phyloP scores from a whole-genome alignment of 1,140 invertebrate species.

The Lepidostoma basale region DNA sequence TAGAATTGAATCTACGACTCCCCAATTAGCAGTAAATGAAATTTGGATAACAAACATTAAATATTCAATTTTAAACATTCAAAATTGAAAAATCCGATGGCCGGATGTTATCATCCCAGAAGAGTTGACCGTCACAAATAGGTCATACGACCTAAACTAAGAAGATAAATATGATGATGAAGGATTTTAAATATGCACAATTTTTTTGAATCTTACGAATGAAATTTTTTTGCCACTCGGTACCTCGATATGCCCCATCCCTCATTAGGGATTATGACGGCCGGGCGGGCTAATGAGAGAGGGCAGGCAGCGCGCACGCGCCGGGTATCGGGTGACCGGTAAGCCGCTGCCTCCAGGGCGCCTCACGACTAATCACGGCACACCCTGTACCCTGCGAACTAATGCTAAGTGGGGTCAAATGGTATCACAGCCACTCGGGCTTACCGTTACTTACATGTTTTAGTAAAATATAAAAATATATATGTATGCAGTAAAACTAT shows the following conservation, averaged over 20 bases:
- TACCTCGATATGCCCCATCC: not conserved
- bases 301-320: slow-evolving; percentile 17
- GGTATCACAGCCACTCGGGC: not conserved
- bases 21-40: no score
- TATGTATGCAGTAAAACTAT: not conserved
- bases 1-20: no score
- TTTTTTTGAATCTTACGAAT: no score
- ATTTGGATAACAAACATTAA: no score
- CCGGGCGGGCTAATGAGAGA: slow-evolving; percentile 25
- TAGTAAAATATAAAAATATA: not conserved
- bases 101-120: no score
- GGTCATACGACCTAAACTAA: no score
- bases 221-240: no score
- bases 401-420: slow-evolving; percentile 10
- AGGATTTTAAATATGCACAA: no score
- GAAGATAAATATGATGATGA: no score
- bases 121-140: no score
- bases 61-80: no score
- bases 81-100: no score
- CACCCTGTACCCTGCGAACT: not conserved
- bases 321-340: slow-evolving; percentile 37
- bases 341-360: slow-evolving; percentile 35
- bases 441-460: not conserved
- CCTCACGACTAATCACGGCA: slow-evolving; percentile 34
- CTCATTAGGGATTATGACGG: slow-evolving; percentile 30